These are phyloP conservation scores for Calyptomena viridis DNA, from an alignment of 2,113 vertebrate species.

Conservation along the genomic window DNA sequence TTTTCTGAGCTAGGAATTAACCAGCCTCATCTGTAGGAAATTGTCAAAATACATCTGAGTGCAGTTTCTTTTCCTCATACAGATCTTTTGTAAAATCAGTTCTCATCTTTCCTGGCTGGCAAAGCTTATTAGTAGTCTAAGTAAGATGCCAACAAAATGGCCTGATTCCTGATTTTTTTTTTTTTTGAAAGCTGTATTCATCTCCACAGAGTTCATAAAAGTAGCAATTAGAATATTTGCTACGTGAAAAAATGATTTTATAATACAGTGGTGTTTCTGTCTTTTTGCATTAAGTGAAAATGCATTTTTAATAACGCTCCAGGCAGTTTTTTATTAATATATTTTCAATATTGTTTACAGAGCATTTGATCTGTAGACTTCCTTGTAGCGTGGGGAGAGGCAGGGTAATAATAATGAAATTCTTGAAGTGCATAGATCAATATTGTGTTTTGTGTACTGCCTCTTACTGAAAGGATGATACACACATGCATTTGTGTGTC, in stretches of 20 bases:
- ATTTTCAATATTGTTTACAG: background rate
- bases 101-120: slow-evolving; percentile 39
- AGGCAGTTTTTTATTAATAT: background rate
- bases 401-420: background rate
- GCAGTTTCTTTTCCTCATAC: background rate
- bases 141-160: slow-evolving; percentile 42
- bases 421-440: background rate
- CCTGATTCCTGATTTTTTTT: background rate
- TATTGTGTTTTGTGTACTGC: background rate
- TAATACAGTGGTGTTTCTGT: background rate
- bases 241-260: background rate
- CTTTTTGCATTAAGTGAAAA: slow-evolving; percentile 39
- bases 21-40: slow-evolving; percentile 34
- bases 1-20: slow-evolving; percentile 52
- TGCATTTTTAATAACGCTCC: slow-evolving; percentile 24
- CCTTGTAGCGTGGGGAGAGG: background rate
- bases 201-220: slow-evolving; percentile 21
- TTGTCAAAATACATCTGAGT: slow-evolving; percentile 31
- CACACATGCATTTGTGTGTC: background rate
- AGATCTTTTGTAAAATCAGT: slow-evolving; percentile 47
- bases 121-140: slow-evolving; percentile 52
- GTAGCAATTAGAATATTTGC: background rate
- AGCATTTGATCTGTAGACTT: background rate
- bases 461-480: background rate
- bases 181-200: background rate